Percentiles rank a stretch among this genome's conserved stretches.
Evolutionary conservation across 2,797 vertebrate species (phyloP).

Genomic region (Oryzias sinensis): DNA sequence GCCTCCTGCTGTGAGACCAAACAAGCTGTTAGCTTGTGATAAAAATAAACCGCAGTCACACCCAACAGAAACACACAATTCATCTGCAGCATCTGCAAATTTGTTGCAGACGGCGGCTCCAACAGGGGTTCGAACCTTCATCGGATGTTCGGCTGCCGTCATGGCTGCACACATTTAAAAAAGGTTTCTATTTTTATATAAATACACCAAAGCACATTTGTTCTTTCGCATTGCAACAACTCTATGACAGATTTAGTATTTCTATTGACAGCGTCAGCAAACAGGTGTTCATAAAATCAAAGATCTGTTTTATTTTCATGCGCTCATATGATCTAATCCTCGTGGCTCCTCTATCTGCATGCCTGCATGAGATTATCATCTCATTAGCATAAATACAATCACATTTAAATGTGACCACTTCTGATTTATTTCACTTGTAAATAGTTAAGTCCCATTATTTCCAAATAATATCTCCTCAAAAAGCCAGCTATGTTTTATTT

Average conservation of each 20-base stretch:
- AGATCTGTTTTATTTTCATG: not conserved
- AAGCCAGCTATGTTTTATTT: not conserved
- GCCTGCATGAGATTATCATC: not conserved
- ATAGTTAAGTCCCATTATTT: too few species aligned
- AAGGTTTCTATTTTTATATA: too few species aligned
- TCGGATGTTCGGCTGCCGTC: not conserved
- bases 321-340: not conserved
- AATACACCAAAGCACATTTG: not conserved
- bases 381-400: conserved; percentile 3
- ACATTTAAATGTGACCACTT: too few species aligned
- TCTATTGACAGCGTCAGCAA: not conserved
- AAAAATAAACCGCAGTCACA: conserved; percentile 72
- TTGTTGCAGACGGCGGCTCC: conserved; percentile 31
- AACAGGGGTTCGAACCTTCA: not conserved
- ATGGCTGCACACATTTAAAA: not conserved
- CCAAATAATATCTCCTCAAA: not conserved
- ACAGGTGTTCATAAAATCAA: not conserved
- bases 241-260: not conserved
- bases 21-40: conserved; percentile 70
- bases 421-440: too few species aligned
- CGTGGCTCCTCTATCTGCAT: not conserved
- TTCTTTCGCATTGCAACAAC: not conserved
- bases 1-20: conserved; percentile 62
- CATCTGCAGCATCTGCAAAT: conserved; percentile 36
- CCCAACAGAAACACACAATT: conserved; percentile 24